Base-by-base conservation (phyloP, 2,888 invertebrate genomes). In the Athalia circularis region DNA sequence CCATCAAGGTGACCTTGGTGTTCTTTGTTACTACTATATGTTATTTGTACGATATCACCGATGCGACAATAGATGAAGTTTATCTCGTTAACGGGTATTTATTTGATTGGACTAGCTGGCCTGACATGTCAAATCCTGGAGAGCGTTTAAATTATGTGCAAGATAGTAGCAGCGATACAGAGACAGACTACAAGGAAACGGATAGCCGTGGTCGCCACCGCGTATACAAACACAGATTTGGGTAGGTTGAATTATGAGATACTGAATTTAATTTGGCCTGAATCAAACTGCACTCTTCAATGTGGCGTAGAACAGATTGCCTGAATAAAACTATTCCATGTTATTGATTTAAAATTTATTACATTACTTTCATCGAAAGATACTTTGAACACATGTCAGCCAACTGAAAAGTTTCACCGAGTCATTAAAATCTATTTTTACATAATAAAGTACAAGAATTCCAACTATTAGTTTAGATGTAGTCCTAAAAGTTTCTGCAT, bases 81-180 rank as follows among this genome's bases (percentile, higher is more conserved):
- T 15, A 15, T 15, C 29, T 29, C 15, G 11, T 29, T 2, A 52
- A 68, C 52, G 5, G n/a, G 52, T 68, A 43, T 62, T 62, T 75
- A 62, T 74, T 77, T 81, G 78, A 79, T 80, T 81, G 83, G 54
- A 79, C 74, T 79, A 90, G 90, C 83, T 88, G 88, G 87, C 86
- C 85, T 83, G 87, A 89, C 83, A 90, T 90, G 90, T 87, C 89
- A 84, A 89, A 89, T 83, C 87, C 87, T 83, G 86, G 84, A 65
- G 89, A 90, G 78, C 88, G 88, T 82, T 82, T 88, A 77, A 89
- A 85, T 85, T 91, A 90, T 85, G 86, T 90, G 82, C 90, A 91
- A 86, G 95, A 95, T 86, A 96, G 95, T 87, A 96, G 96, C 89
- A 96, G 96, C 87, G 96, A 96, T 88, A 96, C 96, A 43, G 96